Evolutionary conservation across 2,888 invertebrate genomes (phyloP), one percentile per base, ranked within the genome.

Genomic region (Apodemia hepburni): DNA sequence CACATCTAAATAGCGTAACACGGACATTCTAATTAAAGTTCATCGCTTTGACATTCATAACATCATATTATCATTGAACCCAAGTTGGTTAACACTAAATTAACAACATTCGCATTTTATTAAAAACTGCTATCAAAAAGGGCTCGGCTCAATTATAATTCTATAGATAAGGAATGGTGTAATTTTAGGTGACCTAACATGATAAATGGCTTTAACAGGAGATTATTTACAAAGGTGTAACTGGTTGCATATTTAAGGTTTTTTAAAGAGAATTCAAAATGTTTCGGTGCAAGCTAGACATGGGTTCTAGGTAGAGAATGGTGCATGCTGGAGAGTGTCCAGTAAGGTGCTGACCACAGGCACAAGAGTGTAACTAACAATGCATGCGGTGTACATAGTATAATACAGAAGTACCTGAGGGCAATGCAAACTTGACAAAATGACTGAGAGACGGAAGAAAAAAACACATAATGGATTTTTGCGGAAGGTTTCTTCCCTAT

Each of bases 401-500:
- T 89, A 90, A 81, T 82, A 79, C 80, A 77, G 81, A 85, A 78
- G 75, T 76, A 74, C 79, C 77, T 67, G 78, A 83, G 76, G 84
- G 89, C 80, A 87, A 89, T 89, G 88, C 82, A 82, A 82, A 86
- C 76, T 82, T 78, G 77, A 73, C 83, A 91, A 85, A 85, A 92
- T 92, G 92, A 92, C 92, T 76, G 92, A 92, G 78, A 84, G 92
- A 85, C 83, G 92, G 83, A 92, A 92, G 89, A 92, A 92, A 92
- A 92, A 92, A 81, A 79, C 89, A 68, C 92, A 90, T 85, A 89
- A 92, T 92, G 94, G 96, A 86, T 96, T 97, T 87, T 95, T 97
- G 84, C 96, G 96, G 92, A 97, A 97, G 93, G 97, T 97, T 75
- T 97, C 97, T 75, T 96, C 96, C 73, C 93, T 97, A 75, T 97